Percentiles rank a stretch among this genome's conserved stretches.
These are phyloP conservation scores for Mustela nigripes DNA, from an alignment of 2,113 vertebrate genomes.

Conservation along the genomic window DNA sequence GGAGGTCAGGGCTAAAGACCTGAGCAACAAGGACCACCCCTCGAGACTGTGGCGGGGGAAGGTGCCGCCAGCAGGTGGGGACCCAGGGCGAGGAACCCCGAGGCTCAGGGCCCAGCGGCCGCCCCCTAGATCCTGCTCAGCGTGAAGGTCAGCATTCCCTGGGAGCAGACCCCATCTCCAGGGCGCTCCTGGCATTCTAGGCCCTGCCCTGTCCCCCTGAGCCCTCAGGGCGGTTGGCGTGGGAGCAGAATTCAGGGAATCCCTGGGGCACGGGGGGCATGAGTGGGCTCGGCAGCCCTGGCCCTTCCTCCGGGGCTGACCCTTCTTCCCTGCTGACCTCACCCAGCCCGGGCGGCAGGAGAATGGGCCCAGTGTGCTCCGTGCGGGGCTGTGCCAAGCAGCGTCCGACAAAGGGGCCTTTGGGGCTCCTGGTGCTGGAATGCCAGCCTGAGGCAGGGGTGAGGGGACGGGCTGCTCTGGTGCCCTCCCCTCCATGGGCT, in stretches of 20 bases:
- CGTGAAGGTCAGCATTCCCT: not conserved
- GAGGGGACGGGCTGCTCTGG: not conserved
- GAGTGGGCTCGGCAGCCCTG: constrained; percentile 53
- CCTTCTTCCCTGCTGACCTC: constrained; percentile 74
- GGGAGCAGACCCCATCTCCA: not conserved
- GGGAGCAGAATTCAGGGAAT: constrained; percentile 87
- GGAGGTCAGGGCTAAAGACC: not conserved
- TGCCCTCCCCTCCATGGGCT: constrained; percentile 14
- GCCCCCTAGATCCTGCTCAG: too few species aligned
- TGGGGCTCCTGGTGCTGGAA: constrained; percentile 88
- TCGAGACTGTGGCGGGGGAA: not conserved
- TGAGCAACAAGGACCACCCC: not conserved
- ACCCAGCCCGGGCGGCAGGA: constrained; percentile 64
- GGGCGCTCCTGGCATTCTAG: not conserved
- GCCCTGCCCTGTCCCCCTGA: not conserved
- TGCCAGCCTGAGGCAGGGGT: constrained; percentile 84
- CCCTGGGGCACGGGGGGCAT: constrained; percentile 43
- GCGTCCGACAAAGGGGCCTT: constrained; percentile 91
- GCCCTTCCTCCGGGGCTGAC: constrained; percentile 48
- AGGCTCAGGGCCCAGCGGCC: not conserved
- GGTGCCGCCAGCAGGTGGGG: not conserved
- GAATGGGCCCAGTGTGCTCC: constrained; percentile 89
- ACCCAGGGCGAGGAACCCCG: rapidly evolving
- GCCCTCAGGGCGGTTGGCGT: constrained; percentile 20
- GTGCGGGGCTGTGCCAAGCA: constrained; percentile 84